Percentiles rank a stretch among this genome's conserved stretches.
phyloP scores from a whole-genome alignment of 1,140 invertebrate genomes.

The Pseudachorutes palmiensis region DNA sequence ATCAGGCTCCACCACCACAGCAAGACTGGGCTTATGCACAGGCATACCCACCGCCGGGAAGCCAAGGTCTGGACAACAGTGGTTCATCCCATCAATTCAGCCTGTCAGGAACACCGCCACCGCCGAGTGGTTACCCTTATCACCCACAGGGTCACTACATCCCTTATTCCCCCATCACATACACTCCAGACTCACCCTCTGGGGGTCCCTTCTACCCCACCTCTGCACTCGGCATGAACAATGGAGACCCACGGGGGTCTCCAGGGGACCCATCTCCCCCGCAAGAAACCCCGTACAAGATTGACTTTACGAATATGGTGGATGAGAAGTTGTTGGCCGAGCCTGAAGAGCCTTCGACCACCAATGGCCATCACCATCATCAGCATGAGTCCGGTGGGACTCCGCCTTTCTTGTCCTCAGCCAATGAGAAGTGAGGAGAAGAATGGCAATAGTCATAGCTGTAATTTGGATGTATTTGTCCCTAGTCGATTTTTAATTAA shows the following conservation, averaged over 20 bases:
- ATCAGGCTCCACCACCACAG: constrained; percentile 19
- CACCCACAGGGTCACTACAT: constrained; percentile 25
- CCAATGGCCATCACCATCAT: not conserved
- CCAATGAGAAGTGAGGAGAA: constrained; percentile 4
- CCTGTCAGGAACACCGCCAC: constrained; percentile 9
- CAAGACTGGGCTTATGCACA: constrained; percentile 28
- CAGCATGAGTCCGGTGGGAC: not conserved
- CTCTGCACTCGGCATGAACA: not conserved
- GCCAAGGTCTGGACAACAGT: constrained; percentile 9
- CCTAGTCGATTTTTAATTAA: not conserved
- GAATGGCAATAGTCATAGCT: not conserved
- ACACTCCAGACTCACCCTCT: not conserved
- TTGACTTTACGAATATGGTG: constrained; percentile 32
- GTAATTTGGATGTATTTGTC: not conserved
- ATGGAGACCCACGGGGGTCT: not conserved
- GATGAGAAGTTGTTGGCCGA: constrained; percentile 25
- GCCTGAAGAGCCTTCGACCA: not conserved
- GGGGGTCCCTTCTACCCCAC: not conserved
- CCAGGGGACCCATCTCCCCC: not conserved
- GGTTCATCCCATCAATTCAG: constrained; percentile 14
- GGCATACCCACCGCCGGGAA: not conserved
- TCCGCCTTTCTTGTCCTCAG: not conserved
- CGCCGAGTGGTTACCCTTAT: constrained; percentile 2
- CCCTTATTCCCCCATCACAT: constrained; percentile 19
- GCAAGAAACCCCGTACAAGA: constrained; percentile 25